Percentiles rank a stretch among this genome's conserved stretches.
Evolutionary conservation across 1,140 invertebrate genomes (phyloP).

Genomic region (Nasonia longicornis): DNA sequence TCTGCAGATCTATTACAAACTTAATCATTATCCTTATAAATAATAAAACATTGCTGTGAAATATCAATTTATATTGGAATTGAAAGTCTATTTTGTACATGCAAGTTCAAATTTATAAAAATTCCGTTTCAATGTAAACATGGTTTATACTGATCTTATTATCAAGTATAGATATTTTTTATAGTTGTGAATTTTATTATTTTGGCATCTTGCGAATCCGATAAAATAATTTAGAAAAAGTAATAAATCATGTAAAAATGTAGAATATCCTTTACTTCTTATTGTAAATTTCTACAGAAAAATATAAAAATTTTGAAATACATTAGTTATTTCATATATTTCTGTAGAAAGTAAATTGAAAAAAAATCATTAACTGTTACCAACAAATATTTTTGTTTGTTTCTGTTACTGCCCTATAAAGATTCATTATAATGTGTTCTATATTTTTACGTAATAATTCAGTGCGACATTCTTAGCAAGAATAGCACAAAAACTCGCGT

Average conservation of each 20-base stretch:
- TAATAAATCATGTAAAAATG: slow-evolving; percentile 30
- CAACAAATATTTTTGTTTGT: slow-evolving; percentile 39
- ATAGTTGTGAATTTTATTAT: slow-evolving; percentile 12
- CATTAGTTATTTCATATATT: slow-evolving; percentile 2
- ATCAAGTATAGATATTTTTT: background rate
- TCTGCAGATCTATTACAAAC: slow-evolving; percentile 7
- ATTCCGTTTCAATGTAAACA: background rate
- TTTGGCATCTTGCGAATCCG: slow-evolving; percentile 15
- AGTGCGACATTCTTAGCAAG: slow-evolving; percentile 31
- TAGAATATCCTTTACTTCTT: slow-evolving; percentile 33
- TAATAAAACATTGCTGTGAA: slow-evolving; percentile 27
- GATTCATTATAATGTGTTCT: slow-evolving; percentile 30
- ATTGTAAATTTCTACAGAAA: slow-evolving; percentile 43
- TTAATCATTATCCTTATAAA: slow-evolving; percentile 27
- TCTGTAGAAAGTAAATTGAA: slow-evolving; percentile 41
- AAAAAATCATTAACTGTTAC: slow-evolving; percentile 38
- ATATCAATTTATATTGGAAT: slow-evolving; percentile 33
- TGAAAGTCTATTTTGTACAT: slow-evolving; percentile 11
- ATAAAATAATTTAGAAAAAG: slow-evolving; percentile 32
- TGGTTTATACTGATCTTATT: background rate
- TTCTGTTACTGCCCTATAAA: slow-evolving; percentile 27
- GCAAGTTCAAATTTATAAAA: slow-evolving; percentile 42
- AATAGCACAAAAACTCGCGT: slow-evolving; percentile 35
- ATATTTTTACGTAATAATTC: slow-evolving; percentile 33
- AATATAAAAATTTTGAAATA: slow-evolving; percentile 28